Base-by-base conservation (phyloP, 37 sponge, comb jelly and placozoan species). In the Aphrocallistes beatrix region DNA sequence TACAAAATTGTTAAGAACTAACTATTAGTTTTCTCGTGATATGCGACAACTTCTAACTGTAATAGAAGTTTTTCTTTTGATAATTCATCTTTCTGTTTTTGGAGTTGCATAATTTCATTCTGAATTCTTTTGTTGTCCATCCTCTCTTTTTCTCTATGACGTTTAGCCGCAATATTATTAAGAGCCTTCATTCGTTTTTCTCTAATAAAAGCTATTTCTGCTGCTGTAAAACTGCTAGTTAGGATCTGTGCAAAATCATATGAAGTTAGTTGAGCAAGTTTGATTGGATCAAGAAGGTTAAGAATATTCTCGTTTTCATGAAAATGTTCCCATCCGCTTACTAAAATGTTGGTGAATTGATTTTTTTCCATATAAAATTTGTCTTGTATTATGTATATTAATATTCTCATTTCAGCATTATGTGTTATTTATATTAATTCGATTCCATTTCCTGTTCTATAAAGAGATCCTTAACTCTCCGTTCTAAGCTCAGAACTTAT, bases 61-160 rank as follows among this genome's bases (percentile, higher is more conserved):
- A 60, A 60, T 19, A 32, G 25, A 6, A 19, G 8, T 30, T 60
- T 60, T 60, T 60, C 75, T 60, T 60, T 1, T 60, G n/a, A 19
- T 60, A 60, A 13, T 60, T 21, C 75, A 60, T 60, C 75, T 13
- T 30, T 60, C 75, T 60, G 6, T 6, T 25, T 60, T 28, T 60
- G 25, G n/a, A 60, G 75, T 60, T 60, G 10, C 8, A 6, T 6
- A 60, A 60, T 19, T 28, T 60, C 75, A 60, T 32, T 19, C 75
- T 60, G 28, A 6, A 60, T 19, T 32, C n/a, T 60, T 13, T 28
- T 3, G 8, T 60, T 6, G n/a, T 28, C n/a, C 25, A 30, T 32
- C 75, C 75, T 60, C n/a, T 60, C 75, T 60, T 60, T 60, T 60
- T 60, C 75, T 30, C 75, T 60, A 13, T 60, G 75, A 3, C 34